phyloP scores from a whole-genome alignment of 2,113 vertebrate genomes.

The human (Homo sapiens) region GRCh38 chr19:29242501-29243000 shows the following conservation, averaged over 20 bases:
- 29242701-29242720: background rate
- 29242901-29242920: background rate
- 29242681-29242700: fast-evolving
- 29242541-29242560: background rate
- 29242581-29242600: background rate
- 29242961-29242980: background rate
- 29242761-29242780: background rate
- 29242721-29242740: background rate
- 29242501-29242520: background rate
- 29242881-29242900: too few species aligned
- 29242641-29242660: background rate
- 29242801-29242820: fast-evolving
- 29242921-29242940: background rate
- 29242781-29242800: fast-evolving
- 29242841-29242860: background rate
- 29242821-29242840: background rate
- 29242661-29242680: background rate
- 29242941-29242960: too few species aligned
- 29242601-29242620: background rate
- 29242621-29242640: background rate
- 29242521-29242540: background rate
- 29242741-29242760: too few species aligned
- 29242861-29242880: background rate
- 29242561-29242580: background rate
- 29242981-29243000: background rate